A percentile compares a stretch with the other conserved stretches of the same genome.
Evolutionary conservation across 2,797 vertebrate species (phyloP).

Genomic region (Salmo trutta): DNA sequence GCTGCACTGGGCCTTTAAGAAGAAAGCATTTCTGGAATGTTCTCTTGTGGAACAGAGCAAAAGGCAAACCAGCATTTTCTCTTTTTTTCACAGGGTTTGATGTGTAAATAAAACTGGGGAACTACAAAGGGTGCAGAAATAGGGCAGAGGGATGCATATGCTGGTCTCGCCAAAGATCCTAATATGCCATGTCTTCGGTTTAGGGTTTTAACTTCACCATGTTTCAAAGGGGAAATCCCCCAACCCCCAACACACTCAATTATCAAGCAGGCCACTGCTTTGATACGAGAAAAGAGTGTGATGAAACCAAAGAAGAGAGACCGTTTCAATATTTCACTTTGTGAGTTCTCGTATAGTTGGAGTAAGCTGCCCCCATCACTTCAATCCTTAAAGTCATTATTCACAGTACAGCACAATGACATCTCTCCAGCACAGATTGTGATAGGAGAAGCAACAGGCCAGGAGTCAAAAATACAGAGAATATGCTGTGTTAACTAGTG

Average conservation of each 20-base stretch:
- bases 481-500: constrained; percentile 8
- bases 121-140: constrained; percentile 42
- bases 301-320: constrained; percentile 14
- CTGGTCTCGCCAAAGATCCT: constrained; percentile 33
- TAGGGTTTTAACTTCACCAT: constrained; percentile 26
- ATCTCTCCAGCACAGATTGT: constrained; percentile 30
- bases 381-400: constrained; percentile 36
- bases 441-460: constrained; percentile 18
- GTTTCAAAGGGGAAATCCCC: constrained; percentile 9
- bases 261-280: constrained; percentile 30
- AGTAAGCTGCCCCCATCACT: constrained; percentile 22
- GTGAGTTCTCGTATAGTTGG: constrained; percentile 20
- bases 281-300: constrained; percentile 31
- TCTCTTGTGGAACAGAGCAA: constrained; percentile 29
- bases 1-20: too few relatives aligned
- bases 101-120: constrained; percentile 48
- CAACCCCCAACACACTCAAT: constrained; percentile 26
- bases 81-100: constrained; percentile 22
- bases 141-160: constrained; percentile 6
- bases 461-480: constrained; percentile 33
- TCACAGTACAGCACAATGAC: constrained; percentile 39
- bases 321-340: constrained; percentile 18
- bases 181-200: constrained; percentile 31
- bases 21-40: too few relatives aligned
- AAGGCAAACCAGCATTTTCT: constrained; percentile 18